These are phyloP conservation scores for Oxytorus armatus DNA, from an alignment of 2,888 invertebrate genomes.

Conservation along the genomic window DNA sequence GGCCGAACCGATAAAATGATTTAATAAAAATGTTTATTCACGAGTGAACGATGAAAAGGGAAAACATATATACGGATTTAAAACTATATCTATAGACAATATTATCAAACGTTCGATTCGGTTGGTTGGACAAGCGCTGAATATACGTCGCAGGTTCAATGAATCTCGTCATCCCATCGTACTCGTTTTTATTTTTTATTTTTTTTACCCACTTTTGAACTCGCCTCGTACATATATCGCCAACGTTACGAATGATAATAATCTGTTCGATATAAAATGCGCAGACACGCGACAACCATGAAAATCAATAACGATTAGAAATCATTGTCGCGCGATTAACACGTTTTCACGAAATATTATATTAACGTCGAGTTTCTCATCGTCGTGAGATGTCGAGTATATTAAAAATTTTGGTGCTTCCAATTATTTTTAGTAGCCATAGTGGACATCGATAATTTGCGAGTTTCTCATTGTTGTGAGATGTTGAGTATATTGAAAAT, in stretches of 20 bases:
- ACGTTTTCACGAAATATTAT: slow-evolving; percentile 27
- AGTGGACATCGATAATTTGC: too few species aligned
- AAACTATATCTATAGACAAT: slow-evolving; percentile 35
- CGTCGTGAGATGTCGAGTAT: too few species aligned
- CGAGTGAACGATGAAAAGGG: slow-evolving; percentile 62
- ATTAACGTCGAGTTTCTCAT: slow-evolving; percentile 7
- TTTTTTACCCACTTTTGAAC: neutral
- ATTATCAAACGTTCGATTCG: slow-evolving; percentile 59
- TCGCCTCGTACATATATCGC: too few species aligned
- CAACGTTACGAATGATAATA: slow-evolving; percentile 36
- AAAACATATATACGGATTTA: slow-evolving; percentile 22
- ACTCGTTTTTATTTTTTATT: slow-evolving; percentile 1
- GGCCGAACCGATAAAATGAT: slow-evolving; percentile 39
- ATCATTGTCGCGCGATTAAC: slow-evolving; percentile 46
- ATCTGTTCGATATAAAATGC: slow-evolving; percentile 16
- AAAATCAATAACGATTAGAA: slow-evolving; percentile 41
- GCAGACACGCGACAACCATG: neutral
- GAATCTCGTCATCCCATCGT: slow-evolving; percentile 24
- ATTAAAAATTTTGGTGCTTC: too few species aligned
- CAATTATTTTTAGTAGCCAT: too few species aligned
- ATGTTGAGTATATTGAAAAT: too few species aligned
- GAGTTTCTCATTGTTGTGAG: too few species aligned
- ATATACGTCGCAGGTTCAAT: slow-evolving; percentile 47
- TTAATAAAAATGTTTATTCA: slow-evolving; percentile 66
- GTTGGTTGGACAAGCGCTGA: slow-evolving; percentile 44